Evolutionary conservation across 2,113 vertebrate genomes (phyloP), one percentile per base, ranked within the genome.

Genomic region (Indri indri): DNA sequence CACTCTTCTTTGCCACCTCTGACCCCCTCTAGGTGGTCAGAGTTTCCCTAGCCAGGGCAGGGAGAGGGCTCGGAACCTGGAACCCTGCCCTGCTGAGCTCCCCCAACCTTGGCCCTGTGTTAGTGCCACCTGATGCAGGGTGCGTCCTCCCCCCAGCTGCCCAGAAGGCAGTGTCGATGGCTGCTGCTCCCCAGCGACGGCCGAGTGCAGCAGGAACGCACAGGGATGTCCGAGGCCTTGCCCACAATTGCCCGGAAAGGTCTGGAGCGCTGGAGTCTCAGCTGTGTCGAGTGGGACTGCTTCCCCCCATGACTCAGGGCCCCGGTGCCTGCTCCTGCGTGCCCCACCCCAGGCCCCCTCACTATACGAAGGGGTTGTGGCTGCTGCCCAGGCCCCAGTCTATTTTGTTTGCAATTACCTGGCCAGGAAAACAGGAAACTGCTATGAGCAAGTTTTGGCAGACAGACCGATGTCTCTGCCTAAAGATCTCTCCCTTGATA

Each of bases 341-440:
- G 89, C 95, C 94, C 81, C 45, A 12, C 52, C n/a, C 50, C 12
- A 23, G 91, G 73, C 87, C 57, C 40, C 61, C 68, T 79, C 59
- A 37, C 73, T 83, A n/a, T 0, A 71, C 83, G 86, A 65, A 93
- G 76, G 45, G 73, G 17, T 71, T 74, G 70, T 57, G 87, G 87
- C 68, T 74, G 81, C 83, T 95, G 83, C 93, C 93, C 76, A 74
- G 93, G 71, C 79, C 83, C 79, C 20, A 6, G 70, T 88, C 89
- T 97, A 66, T 97, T 97, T 95, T 95, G 93, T 94, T 96, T 94
- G 93, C 91, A 97, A 96, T 97, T 97, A 97, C 79, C 93, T 95
- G 93, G 84, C 90, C 87, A 93, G 79, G 90, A 96, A 91, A 83
- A 90, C 70, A 54, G 71, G 96, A 97, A 98, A 88, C 79, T 59